Evolutionary conservation across 2,113 vertebrate genomes (phyloP).

Genomic region (Plotosus lineatus): DNA sequence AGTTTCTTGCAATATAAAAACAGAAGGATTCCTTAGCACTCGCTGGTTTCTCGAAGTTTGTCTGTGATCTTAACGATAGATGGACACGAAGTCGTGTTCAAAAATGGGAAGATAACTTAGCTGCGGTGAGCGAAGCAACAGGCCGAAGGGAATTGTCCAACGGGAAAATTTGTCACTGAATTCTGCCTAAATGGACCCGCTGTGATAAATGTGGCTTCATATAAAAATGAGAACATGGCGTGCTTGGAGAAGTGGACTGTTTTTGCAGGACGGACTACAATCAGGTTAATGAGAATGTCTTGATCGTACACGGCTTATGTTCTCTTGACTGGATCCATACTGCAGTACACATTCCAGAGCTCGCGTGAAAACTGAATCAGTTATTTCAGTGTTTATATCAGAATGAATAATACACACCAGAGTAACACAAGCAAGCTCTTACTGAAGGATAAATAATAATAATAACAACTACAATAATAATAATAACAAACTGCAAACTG

Average conservation of each 20-base stretch:
- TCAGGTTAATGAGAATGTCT: constrained; percentile 15
- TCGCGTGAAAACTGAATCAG: not conserved
- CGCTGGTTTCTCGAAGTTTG: not conserved
- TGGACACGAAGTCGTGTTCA: constrained; percentile 15
- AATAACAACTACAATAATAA: too few relatives aligned
- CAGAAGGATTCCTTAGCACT: constrained; percentile 24
- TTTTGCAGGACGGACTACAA: constrained; percentile 8
- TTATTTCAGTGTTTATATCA: not conserved
- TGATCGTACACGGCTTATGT: too few relatives aligned
- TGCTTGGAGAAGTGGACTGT: constrained; percentile 22
- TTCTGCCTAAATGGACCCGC: not conserved
- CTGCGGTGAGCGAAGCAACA: constrained; percentile 25
- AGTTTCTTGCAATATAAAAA: constrained; percentile 30
- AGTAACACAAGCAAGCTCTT: not conserved
- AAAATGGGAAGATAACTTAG: constrained; percentile 26
- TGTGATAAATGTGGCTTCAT: constrained; percentile 5
- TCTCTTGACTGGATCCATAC: too few relatives aligned
- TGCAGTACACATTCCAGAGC: too few relatives aligned
- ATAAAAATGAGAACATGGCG: constrained; percentile 4
- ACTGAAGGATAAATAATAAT: too few relatives aligned
- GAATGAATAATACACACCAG: not conserved
- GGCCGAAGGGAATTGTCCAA: constrained; percentile 20
- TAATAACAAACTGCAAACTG: too few relatives aligned
- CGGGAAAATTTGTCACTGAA: constrained; percentile 3
- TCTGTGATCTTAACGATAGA: constrained; percentile 29